Evolutionary conservation across 2,113 vertebrate species (phyloP).

Genomic region (Baryphthengus martii): DNA sequence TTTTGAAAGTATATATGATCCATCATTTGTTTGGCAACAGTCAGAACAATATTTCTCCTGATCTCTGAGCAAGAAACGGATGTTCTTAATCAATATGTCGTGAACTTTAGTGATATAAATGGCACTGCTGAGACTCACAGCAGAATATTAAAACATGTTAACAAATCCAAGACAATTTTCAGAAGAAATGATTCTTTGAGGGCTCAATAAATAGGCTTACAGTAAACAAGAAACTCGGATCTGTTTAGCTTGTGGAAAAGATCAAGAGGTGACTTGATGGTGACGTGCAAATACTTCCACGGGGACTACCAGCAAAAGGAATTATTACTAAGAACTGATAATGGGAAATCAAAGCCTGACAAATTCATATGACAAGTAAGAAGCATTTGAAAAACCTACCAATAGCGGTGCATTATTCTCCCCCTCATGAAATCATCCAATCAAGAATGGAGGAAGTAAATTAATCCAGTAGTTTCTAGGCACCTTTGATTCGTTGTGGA

Average conservation of each 20-base stretch:
- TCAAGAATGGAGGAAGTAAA: not conserved
- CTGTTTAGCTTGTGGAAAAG: not conserved
- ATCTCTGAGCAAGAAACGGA: not conserved
- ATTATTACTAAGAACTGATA: not conserved
- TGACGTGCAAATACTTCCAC: not conserved
- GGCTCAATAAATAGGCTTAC: not conserved
- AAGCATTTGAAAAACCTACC: not conserved
- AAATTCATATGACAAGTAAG: not conserved
- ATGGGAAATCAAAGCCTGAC: not conserved
- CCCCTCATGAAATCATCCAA: not conserved
- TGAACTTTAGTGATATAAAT: conserved; percentile 37
- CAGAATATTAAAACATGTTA: conserved; percentile 31
- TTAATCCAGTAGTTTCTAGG: not conserved
- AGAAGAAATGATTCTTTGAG: not conserved
- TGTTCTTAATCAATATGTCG: conserved; percentile 46
- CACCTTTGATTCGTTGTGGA: not conserved
- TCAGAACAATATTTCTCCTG: not conserved
- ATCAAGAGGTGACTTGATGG: not conserved
- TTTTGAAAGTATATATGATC: not conserved
- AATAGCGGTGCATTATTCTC: not conserved
- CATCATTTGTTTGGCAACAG: conserved; percentile 11
- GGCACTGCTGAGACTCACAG: not conserved
- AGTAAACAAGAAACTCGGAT: not conserved
- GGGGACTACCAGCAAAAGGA: not conserved
- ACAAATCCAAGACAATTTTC: not conserved